Conservation (phyloP, 2,797 vertebrate genomes). For the Eulemur coronatus region DNA sequence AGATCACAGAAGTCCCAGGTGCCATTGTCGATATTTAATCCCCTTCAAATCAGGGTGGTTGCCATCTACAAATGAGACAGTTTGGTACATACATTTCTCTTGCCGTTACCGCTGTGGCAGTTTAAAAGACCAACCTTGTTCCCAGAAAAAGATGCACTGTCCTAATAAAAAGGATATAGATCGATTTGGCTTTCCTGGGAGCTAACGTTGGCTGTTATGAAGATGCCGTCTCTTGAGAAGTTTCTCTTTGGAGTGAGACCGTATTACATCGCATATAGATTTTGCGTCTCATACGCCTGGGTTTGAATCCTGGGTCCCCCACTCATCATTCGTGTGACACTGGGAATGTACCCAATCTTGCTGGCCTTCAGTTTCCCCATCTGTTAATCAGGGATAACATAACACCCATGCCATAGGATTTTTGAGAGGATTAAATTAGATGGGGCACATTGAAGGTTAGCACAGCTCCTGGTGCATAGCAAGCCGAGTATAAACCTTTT, state of each 20-base stretch:
- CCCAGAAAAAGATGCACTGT: conserved; percentile 18
- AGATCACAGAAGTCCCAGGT: conserved; percentile 32
- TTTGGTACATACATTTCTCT: conserved; percentile 45
- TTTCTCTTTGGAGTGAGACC: not conserved
- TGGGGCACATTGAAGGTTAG: not conserved
- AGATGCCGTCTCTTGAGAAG: not conserved
- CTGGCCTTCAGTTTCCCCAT: not conserved
- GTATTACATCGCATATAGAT: not conserved
- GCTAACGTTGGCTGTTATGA: not conserved
- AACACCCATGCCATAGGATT: not conserved
- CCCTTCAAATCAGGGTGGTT: conserved; percentile 44
- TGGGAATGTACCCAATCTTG: not conserved
- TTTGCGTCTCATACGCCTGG: not conserved
- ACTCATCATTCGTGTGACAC: not conserved
- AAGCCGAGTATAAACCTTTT: not conserved
- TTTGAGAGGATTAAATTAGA: not conserved
- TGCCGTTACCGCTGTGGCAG: not conserved
- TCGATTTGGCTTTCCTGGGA: not conserved
- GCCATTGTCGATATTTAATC: conserved; percentile 35
- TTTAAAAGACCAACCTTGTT: conserved; percentile 51
- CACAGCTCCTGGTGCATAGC: too few relatives aligned
- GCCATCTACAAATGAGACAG: conserved; percentile 28
- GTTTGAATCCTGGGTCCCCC: not conserved
- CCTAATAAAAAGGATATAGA: conserved; percentile 4
- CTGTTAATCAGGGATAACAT: not conserved